Percentiles rank a stretch among this genome's conserved stretches.
Evolutionary conservation across 2,113 vertebrate genomes (phyloP).

Genomic region (Taurulus bubalis): DNA sequence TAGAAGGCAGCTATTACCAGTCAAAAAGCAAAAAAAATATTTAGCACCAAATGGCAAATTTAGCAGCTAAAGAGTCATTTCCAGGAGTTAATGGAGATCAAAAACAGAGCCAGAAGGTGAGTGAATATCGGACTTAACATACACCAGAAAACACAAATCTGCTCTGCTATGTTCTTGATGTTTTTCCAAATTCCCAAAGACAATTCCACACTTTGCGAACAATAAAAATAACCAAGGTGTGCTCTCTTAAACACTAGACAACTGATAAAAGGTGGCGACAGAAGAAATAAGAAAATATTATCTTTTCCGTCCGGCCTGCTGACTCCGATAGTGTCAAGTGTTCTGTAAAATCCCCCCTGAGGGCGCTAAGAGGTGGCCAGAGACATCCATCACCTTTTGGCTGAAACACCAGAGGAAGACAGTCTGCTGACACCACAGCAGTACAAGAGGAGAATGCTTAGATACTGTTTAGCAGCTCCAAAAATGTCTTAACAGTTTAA

Average conservation of each 20-base stretch:
- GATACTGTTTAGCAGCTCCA: slow-evolving; percentile 31
- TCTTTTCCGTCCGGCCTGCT: slow-evolving; percentile 58
- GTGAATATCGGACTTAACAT: not conserved
- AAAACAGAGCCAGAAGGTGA: not conserved
- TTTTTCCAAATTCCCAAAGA: not conserved
- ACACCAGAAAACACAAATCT: not conserved
- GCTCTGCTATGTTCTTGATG: not conserved
- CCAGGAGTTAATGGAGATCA: not conserved
- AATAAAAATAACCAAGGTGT: not conserved
- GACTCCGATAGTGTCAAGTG: slow-evolving; percentile 64
- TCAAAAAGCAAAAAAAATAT: not conserved
- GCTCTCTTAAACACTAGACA: not conserved
- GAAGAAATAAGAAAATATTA: slow-evolving; percentile 34
- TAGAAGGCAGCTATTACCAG: not conserved
- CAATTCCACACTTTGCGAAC: not conserved
- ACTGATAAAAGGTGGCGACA: slow-evolving; percentile 18
- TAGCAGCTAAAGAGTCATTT: not conserved
- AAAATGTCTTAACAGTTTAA: slow-evolving; percentile 1
- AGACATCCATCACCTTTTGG: slow-evolving; percentile 66
- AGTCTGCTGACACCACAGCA: slow-evolving; percentile 68
- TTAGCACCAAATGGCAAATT: not conserved
- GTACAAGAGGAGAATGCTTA: slow-evolving; percentile 28
- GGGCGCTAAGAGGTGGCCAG: slow-evolving; percentile 53
- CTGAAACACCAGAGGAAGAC: slow-evolving; percentile 65
- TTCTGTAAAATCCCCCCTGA: slow-evolving; percentile 52